Conservation (phyloP, 2,888 invertebrate species). For the Nephrocerus scutellatus region DNA sequence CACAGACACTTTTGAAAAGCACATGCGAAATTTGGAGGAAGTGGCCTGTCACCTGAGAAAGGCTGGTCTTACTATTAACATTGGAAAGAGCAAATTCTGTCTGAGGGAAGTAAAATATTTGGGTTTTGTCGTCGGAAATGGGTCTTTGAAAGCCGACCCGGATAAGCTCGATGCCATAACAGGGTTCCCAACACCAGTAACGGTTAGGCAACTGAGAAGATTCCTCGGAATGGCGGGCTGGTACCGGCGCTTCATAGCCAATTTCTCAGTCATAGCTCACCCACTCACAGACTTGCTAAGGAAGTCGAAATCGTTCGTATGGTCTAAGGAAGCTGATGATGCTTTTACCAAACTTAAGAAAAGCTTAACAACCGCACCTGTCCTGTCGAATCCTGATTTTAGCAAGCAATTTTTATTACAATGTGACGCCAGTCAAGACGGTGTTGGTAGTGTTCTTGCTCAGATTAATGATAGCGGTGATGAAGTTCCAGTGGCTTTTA, state of each 20-base stretch:
- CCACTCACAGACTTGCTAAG: neutral
- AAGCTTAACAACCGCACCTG: constrained; percentile 7
- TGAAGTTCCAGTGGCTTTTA: constrained; percentile 15
- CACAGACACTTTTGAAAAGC: neutral
- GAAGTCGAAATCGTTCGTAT: constrained; percentile 6
- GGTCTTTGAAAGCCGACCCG: neutral
- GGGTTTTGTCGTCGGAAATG: constrained; percentile 5
- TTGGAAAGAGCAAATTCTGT: constrained; percentile 4
- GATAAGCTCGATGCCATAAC: neutral
- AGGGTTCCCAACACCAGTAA: constrained; percentile 8
- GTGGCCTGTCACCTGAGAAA: neutral
- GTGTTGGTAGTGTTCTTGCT: constrained; percentile 15
- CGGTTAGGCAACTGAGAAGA: constrained; percentile 9
- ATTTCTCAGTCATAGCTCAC: constrained; percentile 1
- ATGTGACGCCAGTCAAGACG: constrained; percentile 16
- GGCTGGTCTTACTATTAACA: constrained; percentile 1
- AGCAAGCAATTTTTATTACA: constrained; percentile 12
- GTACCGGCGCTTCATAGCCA: constrained; percentile 7
- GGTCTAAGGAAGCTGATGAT: constrained; percentile 8
- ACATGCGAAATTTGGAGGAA: neutral
- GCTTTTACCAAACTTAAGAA: constrained; percentile 8
- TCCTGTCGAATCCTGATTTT: constrained; percentile 16
- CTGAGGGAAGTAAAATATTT: constrained; percentile 1
- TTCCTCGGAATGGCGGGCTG: constrained; percentile 10
- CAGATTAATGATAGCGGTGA: constrained; percentile 11